A percentile compares a stretch with the other conserved stretches of the same genome.
phyloP scores from a whole-genome alignment of 2,888 invertebrate genomes.

The Drosophila helvetica region DNA sequence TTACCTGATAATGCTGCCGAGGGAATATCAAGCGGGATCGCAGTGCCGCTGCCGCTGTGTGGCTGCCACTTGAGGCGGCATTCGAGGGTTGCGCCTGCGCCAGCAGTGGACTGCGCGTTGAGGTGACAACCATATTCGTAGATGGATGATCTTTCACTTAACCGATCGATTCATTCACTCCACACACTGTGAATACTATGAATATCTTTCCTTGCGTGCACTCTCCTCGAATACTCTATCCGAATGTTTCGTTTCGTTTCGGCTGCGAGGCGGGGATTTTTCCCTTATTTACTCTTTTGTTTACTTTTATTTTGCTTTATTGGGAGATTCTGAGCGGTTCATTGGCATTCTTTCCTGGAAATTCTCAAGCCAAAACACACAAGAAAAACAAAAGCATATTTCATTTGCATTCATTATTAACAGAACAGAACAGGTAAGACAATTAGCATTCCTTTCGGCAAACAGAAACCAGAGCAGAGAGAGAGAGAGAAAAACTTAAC shows the following conservation, averaged over 20 bases:
- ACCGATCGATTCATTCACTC: not conserved
- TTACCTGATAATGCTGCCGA: constrained; percentile 80
- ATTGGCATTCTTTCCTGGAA: constrained; percentile 57
- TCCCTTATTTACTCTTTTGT: constrained; percentile 18
- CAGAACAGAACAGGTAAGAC: constrained; percentile 20
- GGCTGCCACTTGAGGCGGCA: constrained; percentile 64
- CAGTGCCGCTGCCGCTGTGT: constrained; percentile 59
- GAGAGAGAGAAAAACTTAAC: constrained; percentile 12
- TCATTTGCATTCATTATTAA: constrained; percentile 55
- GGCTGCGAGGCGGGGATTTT: constrained; percentile 4
- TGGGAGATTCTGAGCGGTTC: constrained; percentile 42
- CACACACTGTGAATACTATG: constrained; percentile 12
- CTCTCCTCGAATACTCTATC: constrained; percentile 9
- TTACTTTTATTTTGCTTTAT: constrained; percentile 24
- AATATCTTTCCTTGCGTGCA: not conserved
- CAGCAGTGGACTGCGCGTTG: constrained; percentile 80
- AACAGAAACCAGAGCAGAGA: constrained; percentile 26
- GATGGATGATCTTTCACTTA: not conserved
- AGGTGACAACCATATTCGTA: constrained; percentile 80
- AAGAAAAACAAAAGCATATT: constrained; percentile 48
- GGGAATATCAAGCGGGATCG: constrained; percentile 82
- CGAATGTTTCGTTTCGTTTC: constrained; percentile 6
- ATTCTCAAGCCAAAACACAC: constrained; percentile 28
- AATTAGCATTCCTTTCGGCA: constrained; percentile 53
- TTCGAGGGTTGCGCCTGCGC: constrained; percentile 64